These are phyloP conservation scores for Crossaster papposus DNA, from an alignment of 53 echinoderm and acorn worm species.

Conservation along the genomic window DNA sequence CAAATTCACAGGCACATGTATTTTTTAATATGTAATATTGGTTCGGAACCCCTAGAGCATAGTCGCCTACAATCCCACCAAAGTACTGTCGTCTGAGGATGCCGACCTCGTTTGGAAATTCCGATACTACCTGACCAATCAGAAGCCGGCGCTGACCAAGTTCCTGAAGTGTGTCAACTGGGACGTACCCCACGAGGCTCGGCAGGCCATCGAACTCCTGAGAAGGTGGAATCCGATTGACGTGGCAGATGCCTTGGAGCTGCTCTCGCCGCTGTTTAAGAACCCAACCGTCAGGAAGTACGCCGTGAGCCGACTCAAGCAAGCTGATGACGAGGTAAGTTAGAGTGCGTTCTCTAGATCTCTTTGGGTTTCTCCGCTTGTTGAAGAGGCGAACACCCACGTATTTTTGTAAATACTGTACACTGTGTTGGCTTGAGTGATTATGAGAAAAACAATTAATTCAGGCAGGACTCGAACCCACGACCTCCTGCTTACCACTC, in stretches of 20 bases:
- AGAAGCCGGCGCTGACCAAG: constrained; percentile 96
- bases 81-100: constrained; percentile 85
- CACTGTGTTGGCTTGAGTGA: too few species aligned
- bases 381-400: too few species aligned
- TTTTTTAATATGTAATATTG: not conserved
- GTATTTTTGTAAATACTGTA: too few species aligned
- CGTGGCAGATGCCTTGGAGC: constrained; percentile 96
- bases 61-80: constrained; percentile 89
- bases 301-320: constrained; percentile 87
- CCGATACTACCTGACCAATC: constrained; percentile 93
- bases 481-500: too few species aligned
- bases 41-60: constrained; percentile 70
- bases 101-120: constrained; percentile 94
- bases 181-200: constrained; percentile 93
- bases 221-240: constrained; percentile 91
- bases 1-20: too few species aligned
- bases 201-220: constrained; percentile 88
- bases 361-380: too few species aligned
- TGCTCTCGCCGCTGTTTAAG: constrained; percentile 94
- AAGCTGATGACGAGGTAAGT: constrained; percentile 94
- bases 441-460: too few species aligned
- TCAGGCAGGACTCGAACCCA: too few species aligned
- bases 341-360: not conserved
- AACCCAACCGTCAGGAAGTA: constrained; percentile 90
- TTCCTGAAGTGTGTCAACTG: constrained; percentile 98